Conservation (phyloP, 2,797 vertebrate genomes). For the Fratercula arctica region DNA sequence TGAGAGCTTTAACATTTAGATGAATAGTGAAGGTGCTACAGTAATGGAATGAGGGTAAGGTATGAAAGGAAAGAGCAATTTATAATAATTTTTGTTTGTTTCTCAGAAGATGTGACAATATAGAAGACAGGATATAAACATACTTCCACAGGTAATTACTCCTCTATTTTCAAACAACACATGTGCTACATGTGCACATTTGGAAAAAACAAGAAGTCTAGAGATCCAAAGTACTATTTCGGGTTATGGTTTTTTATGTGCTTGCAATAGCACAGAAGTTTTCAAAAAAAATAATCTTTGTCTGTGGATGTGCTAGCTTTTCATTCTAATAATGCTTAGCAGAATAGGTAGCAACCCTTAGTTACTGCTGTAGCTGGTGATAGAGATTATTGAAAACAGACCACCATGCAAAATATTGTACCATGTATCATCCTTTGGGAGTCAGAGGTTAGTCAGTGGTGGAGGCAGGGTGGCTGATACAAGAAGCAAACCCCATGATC, state of each 20-base stretch:
- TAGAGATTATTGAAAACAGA: not conserved
- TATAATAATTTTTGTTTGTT: not conserved
- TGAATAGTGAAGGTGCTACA: not conserved
- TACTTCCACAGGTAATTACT: conserved; percentile 55
- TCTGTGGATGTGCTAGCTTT: not conserved
- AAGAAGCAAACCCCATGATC: not conserved
- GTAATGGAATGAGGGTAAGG: not conserved
- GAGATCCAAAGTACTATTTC: not conserved
- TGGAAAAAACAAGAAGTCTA: not conserved
- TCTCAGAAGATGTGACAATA: conserved; percentile 60
- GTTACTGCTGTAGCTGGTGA: not conserved
- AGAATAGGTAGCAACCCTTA: not conserved
- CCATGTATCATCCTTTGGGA: not conserved
- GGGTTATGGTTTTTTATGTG: not conserved
- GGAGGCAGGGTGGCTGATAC: not conserved
- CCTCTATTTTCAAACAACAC: not conserved
- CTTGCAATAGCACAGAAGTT: not conserved
- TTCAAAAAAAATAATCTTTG: not conserved
- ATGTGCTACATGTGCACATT: not conserved
- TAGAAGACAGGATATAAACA: conserved; percentile 49
- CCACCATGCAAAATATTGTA: not conserved
- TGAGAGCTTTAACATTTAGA: not conserved
- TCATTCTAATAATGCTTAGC: not conserved
- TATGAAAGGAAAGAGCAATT: not conserved
- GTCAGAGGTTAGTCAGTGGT: not conserved